A percentile compares a stretch with the other conserved stretches of the same genome.
Evolutionary conservation across 2,797 vertebrate species (phyloP).

Genomic region (Serranus cabrilla): DNA sequence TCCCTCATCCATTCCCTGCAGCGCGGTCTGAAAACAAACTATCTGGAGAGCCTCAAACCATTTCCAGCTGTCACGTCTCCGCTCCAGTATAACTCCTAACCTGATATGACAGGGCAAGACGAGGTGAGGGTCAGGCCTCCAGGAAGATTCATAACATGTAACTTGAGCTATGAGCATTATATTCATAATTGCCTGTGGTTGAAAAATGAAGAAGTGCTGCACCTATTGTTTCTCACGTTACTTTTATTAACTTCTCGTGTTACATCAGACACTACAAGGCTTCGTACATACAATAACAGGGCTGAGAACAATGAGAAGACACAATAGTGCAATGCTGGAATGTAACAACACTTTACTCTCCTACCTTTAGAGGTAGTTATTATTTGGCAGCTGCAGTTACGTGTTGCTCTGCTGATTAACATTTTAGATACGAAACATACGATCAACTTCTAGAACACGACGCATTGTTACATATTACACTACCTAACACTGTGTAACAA

Average conservation of each 20-base stretch:
- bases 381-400: background rate
- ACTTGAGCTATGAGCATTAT: constrained; percentile 82
- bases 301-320: constrained; percentile 35
- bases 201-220: constrained; percentile 75
- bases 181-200: constrained; percentile 78
- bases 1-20: constrained; percentile 74
- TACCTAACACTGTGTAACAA: background rate
- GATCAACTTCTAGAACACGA: background rate
- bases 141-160: constrained; percentile 83
- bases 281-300: constrained; percentile 44
- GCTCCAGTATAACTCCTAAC: constrained; percentile 72
- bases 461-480: background rate
- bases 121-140: constrained; percentile 83
- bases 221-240: constrained; percentile 73
- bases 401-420: background rate
- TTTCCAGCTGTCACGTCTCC: constrained; percentile 86
- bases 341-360: background rate
- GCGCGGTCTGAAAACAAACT: constrained; percentile 83
- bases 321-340: constrained; percentile 19
- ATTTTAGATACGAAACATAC: background rate
- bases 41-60: constrained; percentile 81
- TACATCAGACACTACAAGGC: constrained; percentile 58
- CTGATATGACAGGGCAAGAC: constrained; percentile 81
- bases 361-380: background rate
- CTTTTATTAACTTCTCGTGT: constrained; percentile 70